A percentile compares a stretch with the other conserved stretches of the same genome.
Evolutionary conservation across 53 echinoderm and acorn worm genomes (phyloP).

Genomic region (Hippasteria phrygiana): DNA sequence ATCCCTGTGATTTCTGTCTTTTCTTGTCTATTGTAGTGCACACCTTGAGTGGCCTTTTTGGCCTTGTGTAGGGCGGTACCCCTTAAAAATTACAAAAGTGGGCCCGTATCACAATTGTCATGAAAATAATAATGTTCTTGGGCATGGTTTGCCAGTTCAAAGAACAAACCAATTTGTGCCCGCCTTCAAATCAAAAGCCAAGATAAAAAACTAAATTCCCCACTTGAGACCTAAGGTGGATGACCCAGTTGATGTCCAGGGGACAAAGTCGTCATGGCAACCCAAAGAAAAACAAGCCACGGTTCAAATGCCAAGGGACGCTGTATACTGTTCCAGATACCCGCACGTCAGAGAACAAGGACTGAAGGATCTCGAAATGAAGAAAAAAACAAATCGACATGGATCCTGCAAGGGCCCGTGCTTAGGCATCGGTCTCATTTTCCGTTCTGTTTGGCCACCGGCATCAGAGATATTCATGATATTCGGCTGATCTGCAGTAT

Average conservation of each 20-base stretch:
- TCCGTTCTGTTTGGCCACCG: not conserved
- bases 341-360: not conserved
- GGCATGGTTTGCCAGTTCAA: no score
- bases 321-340: not conserved
- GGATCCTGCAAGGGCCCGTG: not conserved
- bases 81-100: no score
- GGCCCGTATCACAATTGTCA: no score
- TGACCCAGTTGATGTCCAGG: not conserved
- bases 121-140: no score
- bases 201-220: no score
- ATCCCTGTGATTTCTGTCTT: no score
- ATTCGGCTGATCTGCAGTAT: not conserved
- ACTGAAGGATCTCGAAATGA: not conserved
- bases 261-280: constrained; percentile 1
- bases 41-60: no score
- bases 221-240: not conserved
- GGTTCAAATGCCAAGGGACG: constrained; percentile 9
- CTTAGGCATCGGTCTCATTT: not conserved
- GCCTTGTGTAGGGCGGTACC: no score
- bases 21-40: no score
- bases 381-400: not conserved
- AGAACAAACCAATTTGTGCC: no score
- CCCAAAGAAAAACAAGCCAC: constrained; percentile 14
- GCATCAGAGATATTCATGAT: not conserved
- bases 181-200: no score